Base-by-base conservation (phyloP, 2,888 invertebrate genomes). In the Elegia similella region DNA sequence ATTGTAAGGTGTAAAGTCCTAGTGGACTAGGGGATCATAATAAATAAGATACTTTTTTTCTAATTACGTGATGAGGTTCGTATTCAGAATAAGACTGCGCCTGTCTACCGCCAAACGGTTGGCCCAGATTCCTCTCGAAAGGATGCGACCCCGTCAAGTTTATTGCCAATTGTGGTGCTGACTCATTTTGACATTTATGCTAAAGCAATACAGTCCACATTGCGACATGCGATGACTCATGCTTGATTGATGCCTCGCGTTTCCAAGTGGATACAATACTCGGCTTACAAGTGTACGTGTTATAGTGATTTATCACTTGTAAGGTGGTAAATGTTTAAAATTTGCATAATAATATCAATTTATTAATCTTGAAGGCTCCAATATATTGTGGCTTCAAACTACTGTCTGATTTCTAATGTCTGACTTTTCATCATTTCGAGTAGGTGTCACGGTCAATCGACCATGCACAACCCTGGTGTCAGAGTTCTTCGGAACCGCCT, bases 91-190 rank as follows among this genome's bases (percentile, higher is more conserved):
- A 17, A 34, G 50, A 13, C 34, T 32, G 3, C 34, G 48, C 13
- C 32, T 34, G 16, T 5, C 50, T 34, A 34, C 50, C 69, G 62
- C 60, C 65, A 67, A 85, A 80, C 84, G 84, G 83, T 80, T 80
- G 87, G 75, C 88, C 86, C 66, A 88, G 82, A 86, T 86, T 79
- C 82, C 82, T 78, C 72, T 75, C 78, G 79, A 69, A 73, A 67
- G 78, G 75, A 74, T 77, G 68, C 79, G 83, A 84, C 86, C 86
- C 78, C 84, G 68, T 74, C 76, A 81, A 84, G 80, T 83, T 84
- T 81, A 86, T 74, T 82, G 84, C 82, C 83, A 82, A 84, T 81
- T n/a, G 80, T 69, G 67, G 65, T 60, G 66, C 62, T 65, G 60
- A 50, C 55, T 66, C 55, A 62, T 55, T 62, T 55, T 62, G 56